Percentiles rank a stretch among this genome's conserved stretches.
phyloP scores from a whole-genome alignment of 2,888 invertebrate genomes.

The Chaetoderma sp. region DNA sequence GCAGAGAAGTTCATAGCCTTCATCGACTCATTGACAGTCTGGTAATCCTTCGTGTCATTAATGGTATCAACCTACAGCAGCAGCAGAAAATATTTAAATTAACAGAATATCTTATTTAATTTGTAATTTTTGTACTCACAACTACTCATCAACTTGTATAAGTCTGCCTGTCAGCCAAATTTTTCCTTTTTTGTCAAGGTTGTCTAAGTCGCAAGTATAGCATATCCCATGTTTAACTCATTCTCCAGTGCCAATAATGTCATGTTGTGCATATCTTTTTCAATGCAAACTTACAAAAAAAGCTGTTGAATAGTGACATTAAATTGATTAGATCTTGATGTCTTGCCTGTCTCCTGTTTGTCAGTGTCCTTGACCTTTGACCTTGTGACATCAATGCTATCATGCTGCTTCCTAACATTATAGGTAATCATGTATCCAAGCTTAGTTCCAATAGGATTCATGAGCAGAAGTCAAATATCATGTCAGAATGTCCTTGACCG shows the following conservation, averaged over 20 bases:
- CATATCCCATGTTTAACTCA: not conserved
- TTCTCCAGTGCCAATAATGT: not conserved
- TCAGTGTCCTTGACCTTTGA: too few species aligned
- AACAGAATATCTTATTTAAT: not conserved
- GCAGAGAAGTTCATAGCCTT: slow-evolving; percentile 83
- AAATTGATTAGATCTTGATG: too few species aligned
- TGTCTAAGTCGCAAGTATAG: not conserved
- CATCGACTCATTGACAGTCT: slow-evolving; percentile 85
- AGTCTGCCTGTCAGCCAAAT: not conserved
- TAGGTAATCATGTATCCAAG: too few species aligned
- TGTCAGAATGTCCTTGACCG: too few species aligned
- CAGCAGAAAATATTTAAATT: not conserved
- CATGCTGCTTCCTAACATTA: too few species aligned
- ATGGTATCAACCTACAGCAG: slow-evolving; percentile 73
- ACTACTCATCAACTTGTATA: not conserved
- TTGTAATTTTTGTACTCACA: not conserved
- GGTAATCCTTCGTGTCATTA: slow-evolving; percentile 86
- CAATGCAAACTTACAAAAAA: too few species aligned
- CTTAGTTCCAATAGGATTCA: too few species aligned
- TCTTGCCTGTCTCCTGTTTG: too few species aligned
- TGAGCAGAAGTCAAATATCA: too few species aligned
- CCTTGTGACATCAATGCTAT: too few species aligned
- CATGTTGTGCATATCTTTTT: not conserved
- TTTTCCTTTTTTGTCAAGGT: not conserved
- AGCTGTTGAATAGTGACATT: too few species aligned